Conservation (phyloP, 1,140 invertebrate genomes). For the Dinoponera quadriceps region DNA sequence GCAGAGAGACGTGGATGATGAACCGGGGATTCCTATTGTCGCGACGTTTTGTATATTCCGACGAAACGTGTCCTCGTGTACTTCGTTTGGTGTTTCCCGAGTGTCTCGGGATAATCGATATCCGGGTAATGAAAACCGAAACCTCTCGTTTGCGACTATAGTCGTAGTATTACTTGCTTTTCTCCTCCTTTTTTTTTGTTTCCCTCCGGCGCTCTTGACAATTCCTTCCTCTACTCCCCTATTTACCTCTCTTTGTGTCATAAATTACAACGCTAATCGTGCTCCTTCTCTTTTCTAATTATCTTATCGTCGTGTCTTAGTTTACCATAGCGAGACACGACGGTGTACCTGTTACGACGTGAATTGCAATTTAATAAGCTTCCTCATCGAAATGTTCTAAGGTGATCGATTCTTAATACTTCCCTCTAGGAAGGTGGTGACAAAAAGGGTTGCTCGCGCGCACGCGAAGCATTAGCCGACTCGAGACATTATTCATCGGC, state of each 20-base stretch:
- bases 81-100: not conserved
- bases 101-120: conserved; percentile 4
- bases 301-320: not conserved
- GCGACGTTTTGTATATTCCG: not conserved
- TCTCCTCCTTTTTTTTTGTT: not conserved
- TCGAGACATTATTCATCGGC: not conserved
- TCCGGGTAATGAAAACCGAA: not conserved
- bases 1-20: not conserved
- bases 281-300: not conserved
- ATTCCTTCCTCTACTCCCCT: not conserved
- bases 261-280: conserved; percentile 7
- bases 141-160: not conserved
- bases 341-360: not conserved
- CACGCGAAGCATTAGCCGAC: not conserved
- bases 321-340: not conserved
- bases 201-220: not conserved
- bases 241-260: not conserved
- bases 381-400: conserved; percentile 1
- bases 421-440: not conserved
- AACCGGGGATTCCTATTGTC: not conserved
- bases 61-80: not conserved
- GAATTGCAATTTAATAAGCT: conserved; percentile 3
- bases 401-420: conserved; percentile 3
- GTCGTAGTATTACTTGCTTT: not conserved
- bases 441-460: not conserved